Base-by-base conservation (phyloP, 2,113 vertebrate genomes). In the Phalacrocorax carbo region DNA sequence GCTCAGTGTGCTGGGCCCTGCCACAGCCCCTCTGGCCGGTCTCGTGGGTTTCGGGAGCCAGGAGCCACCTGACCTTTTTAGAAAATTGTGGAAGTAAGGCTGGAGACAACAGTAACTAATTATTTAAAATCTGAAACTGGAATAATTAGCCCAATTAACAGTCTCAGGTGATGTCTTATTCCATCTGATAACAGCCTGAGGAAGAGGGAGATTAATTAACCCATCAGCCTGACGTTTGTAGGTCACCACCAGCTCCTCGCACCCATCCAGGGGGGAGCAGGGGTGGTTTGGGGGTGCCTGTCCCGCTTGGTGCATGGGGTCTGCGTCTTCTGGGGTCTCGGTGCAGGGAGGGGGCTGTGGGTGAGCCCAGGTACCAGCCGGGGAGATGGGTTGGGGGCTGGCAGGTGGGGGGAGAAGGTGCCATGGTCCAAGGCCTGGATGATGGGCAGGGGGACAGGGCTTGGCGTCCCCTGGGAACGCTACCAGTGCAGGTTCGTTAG, bases 111-210 rank as follows among this genome's bases (percentile, higher is more conserved):
- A 57, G 96, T 96, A 95, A 96, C 91, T 97, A 91, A 96, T 97
- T 92, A 96, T 96, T 97, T 94, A 85, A 94, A 91, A 91, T 72
- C 88, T 89, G 95, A 94, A 93, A 65, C 86, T 87, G 91, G 93
- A 65, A 94, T 97, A 96, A 97, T 97, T 97, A 96, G 86, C 88
- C 86, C 88, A 95, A 97, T 97, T 97, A 96, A 82, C 86, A 93
- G 97, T 97, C 97, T 95, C 96, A 97, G 96, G 97, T 97, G 97
- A 96, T 0, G 5, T 89, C 81, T 87, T 79, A 78, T 93, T 89
- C 73, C 84, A 61, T 89, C 95, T 96, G 97, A 97, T 97, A 89
- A 65, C 1, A 9, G 93, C 91, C 70, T 6, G 11, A 75, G 86
- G 96, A 95, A 87, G 93, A 95, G 29, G 32, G n/a, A 76, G 79